phyloP scores from a whole-genome alignment of 2,797 vertebrate genomes.

The Lithobates pipiens region DNA sequence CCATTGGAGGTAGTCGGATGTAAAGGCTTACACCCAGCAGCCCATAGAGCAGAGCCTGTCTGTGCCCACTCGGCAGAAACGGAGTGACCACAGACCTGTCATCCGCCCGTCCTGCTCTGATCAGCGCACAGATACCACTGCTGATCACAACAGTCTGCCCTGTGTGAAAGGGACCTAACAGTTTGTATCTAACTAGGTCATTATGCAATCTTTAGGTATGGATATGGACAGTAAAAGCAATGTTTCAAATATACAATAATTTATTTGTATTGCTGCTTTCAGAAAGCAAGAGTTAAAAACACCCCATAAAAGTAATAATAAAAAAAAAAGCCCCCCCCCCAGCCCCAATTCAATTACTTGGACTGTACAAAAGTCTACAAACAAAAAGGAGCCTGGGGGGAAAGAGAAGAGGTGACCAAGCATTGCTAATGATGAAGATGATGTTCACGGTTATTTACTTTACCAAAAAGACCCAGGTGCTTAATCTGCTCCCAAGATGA shows the following conservation, averaged over 20 bases:
- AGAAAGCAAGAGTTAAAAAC: background rate
- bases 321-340: background rate
- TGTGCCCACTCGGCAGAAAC: no score
- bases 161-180: background rate
- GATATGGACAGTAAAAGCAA: background rate
- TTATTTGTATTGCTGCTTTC: background rate
- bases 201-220: background rate
- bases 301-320: background rate
- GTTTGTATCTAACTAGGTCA: background rate
- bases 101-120: no score
- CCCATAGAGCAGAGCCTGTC: no score
- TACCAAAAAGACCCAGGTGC: background rate
- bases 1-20: no score
- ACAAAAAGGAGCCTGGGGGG: background rate
- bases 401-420: background rate
- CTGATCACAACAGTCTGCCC: no score
- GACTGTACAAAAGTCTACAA: background rate
- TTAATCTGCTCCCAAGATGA: background rate
- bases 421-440: no score
- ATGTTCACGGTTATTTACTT: background rate
- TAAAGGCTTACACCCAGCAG: no score
- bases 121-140: no score
- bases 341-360: background rate
- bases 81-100: no score
- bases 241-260: background rate